These are phyloP conservation scores for Periplaneta americana DNA, from an alignment of 1,140 invertebrate species.

Conservation along the genomic window DNA sequence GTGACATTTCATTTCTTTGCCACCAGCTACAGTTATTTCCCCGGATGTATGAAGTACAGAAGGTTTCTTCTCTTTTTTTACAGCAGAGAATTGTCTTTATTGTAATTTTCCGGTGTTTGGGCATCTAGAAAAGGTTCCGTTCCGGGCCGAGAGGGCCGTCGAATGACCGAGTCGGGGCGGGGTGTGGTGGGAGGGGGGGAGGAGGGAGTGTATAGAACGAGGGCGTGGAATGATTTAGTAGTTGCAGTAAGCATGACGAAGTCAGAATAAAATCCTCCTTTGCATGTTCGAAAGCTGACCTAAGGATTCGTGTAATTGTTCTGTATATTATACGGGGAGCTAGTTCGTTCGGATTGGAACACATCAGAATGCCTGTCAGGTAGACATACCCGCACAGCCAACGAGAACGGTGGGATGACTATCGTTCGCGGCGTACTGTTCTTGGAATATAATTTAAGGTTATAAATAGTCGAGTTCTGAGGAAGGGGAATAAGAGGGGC, in stretches of 20 bases:
- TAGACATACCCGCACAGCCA: neutral
- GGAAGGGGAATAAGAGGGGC: neutral
- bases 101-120: slow-evolving; percentile 8
- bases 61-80: neutral
- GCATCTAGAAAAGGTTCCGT: slow-evolving; percentile 4
- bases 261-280: slow-evolving; percentile 5
- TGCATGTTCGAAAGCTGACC: slow-evolving; percentile 7
- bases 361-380: neutral
- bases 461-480: neutral
- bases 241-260: slow-evolving; percentile 13
- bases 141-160: neutral
- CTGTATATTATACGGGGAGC: neutral
- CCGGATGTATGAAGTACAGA: neutral
- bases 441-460: neutral
- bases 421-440: neutral
- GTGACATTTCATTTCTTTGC: neutral
- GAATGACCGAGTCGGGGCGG: neutral
- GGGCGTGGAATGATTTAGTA: slow-evolving; percentile 15
- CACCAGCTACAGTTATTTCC: neutral
- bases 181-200: neutral
- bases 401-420: neutral
- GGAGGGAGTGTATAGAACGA: too few species aligned
- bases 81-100: neutral
- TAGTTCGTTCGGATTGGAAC: neutral
- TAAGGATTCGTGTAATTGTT: neutral